Base-by-base conservation (phyloP, 2,797 vertebrate species). In the Poeciliopsis turneri region DNA sequence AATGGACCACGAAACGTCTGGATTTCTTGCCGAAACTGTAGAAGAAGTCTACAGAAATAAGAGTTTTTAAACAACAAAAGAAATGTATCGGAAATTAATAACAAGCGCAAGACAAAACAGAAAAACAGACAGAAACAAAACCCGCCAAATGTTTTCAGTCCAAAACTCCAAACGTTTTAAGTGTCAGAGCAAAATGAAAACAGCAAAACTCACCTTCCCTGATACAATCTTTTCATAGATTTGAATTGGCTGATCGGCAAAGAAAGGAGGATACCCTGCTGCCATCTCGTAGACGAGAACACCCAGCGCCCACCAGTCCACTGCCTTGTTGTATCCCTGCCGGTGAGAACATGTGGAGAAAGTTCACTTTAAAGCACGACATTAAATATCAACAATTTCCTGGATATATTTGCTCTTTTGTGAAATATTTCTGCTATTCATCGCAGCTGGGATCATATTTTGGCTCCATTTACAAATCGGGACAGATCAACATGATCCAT, bases 201-300 rank as follows among this genome's bases (percentile, higher is more conserved):
- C 33, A 43, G 33, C 70, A 5, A 49, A 53, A 78, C 93, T 93
- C 88, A 97, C 97, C 97, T 98, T 98, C 89, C 97, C 97, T 81
- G 97, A 97, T 89, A 98, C 97, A 59, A 97, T 98, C 93, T 98
- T 98, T 92, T 98, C 97, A 45, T 98, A 97, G 92, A 98, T 97
- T 93, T 97, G 97, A 92, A 98, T 98, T 72, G 97, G 97, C 93
- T 98, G 97, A 92, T 98, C 97, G 0, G 97, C 97, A 81, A 98
- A 98, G 90, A 98, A 98, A 1, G 97, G 97, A 0, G 97, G 97
- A 88, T 98, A 98, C 77, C 98, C 98, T 78, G 98, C 98, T 74
- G 97, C 98, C 98, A 99, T 99, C 96, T 99, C 98, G 87, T 97
- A 97, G 88, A 98, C 96, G 39, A 98, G 95, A 43, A 97, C 97